Evolutionary conservation across 2,888 invertebrate genomes (phyloP).

Genomic region (Leptopilina myrica): DNA sequence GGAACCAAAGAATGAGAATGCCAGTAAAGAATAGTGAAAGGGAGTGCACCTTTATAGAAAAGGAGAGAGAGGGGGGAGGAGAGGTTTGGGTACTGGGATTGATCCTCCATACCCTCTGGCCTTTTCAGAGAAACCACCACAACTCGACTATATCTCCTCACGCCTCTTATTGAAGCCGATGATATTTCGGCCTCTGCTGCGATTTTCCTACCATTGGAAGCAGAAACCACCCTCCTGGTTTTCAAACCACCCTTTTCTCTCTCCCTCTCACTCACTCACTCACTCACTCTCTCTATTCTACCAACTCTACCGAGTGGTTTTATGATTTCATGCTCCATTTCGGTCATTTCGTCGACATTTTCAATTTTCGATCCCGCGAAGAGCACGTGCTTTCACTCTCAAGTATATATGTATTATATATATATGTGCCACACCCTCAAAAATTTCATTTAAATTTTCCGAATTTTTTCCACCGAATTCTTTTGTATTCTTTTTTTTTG

Average conservation of each 20-base stretch:
- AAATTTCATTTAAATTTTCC: slow-evolving; percentile 31
- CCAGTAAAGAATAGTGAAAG: slow-evolving; percentile 54
- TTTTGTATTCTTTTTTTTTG: not conserved
- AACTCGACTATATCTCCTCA: slow-evolving; percentile 55
- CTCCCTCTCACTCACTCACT: too few species aligned
- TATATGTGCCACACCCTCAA: not conserved
- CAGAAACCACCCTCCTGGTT: slow-evolving; percentile 53
- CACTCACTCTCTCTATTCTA: slow-evolving; percentile 46
- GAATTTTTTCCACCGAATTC: not conserved
- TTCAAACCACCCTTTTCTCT: slow-evolving; percentile 28
- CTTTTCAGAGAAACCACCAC: slow-evolving; percentile 54
- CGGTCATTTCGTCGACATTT: slow-evolving; percentile 63
- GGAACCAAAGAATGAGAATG: slow-evolving; percentile 49
- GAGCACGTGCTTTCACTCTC: slow-evolving; percentile 38
- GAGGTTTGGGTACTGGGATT: slow-evolving; percentile 48
- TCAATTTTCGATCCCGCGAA: slow-evolving; percentile 55
- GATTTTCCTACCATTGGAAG: slow-evolving; percentile 59
- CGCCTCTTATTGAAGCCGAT: slow-evolving; percentile 63
- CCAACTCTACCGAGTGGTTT: slow-evolving; percentile 62
- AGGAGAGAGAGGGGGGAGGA: not conserved
- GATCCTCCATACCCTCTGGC: slow-evolving; percentile 48
- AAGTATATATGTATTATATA: not conserved
- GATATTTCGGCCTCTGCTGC: slow-evolving; percentile 62
- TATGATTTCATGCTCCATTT: slow-evolving; percentile 71
- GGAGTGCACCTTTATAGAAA: slow-evolving; percentile 28